A percentile compares a stretch with the other conserved stretches of the same genome.
Conservation (phyloP, 1,140 invertebrate species). For the Cataglyphis hispanica region DNA sequence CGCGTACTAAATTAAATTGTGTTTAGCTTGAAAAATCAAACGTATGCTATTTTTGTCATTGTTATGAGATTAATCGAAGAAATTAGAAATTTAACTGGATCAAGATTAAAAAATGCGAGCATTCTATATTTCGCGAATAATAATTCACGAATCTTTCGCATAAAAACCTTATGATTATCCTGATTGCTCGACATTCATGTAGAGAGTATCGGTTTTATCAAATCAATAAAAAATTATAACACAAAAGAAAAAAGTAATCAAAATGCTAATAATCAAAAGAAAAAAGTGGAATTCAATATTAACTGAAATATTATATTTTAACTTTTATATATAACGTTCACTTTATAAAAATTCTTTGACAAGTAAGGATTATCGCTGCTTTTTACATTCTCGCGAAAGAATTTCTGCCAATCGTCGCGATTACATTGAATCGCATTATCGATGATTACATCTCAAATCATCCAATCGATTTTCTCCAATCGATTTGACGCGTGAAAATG, state of each 20-base stretch:
- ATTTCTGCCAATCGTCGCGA: slow-evolving; percentile 15
- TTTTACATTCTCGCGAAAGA: neutral
- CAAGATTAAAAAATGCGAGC: slow-evolving; percentile 14
- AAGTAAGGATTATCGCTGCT: neutral
- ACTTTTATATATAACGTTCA: neutral
- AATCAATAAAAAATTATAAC: slow-evolving; percentile 7
- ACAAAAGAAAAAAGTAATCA: slow-evolving; percentile 30
- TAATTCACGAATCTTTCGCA: neutral
- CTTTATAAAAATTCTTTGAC: neutral
- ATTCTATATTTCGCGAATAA: neutral
- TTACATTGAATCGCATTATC: neutral
- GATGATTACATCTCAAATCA: slow-evolving; percentile 2
- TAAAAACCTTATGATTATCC: slow-evolving; percentile 7
- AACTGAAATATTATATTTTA: too few relatives aligned
- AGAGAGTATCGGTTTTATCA: neutral
- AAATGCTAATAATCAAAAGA: slow-evolving; percentile 35
- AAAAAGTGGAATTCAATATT: neutral
- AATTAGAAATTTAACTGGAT: neutral
- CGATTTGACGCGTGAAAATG: neutral
- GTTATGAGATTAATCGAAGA: neutral
- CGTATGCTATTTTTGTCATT: neutral
- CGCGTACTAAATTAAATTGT: neutral
- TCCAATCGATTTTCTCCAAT: neutral
- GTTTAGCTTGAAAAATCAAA: neutral
- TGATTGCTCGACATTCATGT: neutral